phyloP scores from a whole-genome alignment of 2,113 vertebrate genomes.

The Marcusenius ussheri region DNA sequence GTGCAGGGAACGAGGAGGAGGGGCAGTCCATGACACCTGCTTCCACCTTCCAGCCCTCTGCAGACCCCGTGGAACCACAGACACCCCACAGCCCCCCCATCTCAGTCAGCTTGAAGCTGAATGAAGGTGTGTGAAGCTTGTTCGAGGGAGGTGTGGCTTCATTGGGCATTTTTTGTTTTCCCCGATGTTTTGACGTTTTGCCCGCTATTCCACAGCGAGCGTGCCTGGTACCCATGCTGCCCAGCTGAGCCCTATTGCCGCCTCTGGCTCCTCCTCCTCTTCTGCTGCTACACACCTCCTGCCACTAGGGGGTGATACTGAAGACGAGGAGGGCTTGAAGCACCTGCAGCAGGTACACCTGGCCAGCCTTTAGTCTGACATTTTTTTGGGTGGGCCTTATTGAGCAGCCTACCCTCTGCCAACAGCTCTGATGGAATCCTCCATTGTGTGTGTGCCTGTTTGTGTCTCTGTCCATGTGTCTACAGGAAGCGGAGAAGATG shows the following conservation, averaged over 20 bases:
- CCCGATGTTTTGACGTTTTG: not conserved
- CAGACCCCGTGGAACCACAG: conserved; percentile 12
- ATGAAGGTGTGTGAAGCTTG: conserved; percentile 26
- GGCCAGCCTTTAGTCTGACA: not conserved
- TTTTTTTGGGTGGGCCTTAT: not conserved
- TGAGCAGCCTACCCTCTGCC: not conserved
- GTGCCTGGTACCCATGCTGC: conserved; percentile 31
- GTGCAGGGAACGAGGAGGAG: not conserved
- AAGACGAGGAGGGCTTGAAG: conserved; percentile 72
- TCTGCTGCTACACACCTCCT: conserved; percentile 42
- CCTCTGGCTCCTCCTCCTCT: conserved; percentile 32
- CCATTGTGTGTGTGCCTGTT: conserved; percentile 15
- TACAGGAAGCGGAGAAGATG: conserved; percentile 71
- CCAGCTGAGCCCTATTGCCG: conserved; percentile 35
- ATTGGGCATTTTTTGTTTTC: not conserved
- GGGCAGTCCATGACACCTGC: not conserved
- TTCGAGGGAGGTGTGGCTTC: not conserved
- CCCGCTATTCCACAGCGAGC: conserved; percentile 8
- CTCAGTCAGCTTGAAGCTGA: conserved; percentile 16
- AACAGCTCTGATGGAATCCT: not conserved
- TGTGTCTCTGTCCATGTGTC: conserved; percentile 42
- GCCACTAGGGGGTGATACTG: conserved; percentile 51
- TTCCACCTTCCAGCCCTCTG: conserved; percentile 18
- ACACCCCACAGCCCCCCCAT: conserved; percentile 12
- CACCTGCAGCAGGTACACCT: conserved; percentile 64